A percentile compares a stretch with the other conserved stretches of the same genome.
Conservation (phyloP, 2,797 vertebrate species). For the Pangasius sanitwongsei region DNA sequence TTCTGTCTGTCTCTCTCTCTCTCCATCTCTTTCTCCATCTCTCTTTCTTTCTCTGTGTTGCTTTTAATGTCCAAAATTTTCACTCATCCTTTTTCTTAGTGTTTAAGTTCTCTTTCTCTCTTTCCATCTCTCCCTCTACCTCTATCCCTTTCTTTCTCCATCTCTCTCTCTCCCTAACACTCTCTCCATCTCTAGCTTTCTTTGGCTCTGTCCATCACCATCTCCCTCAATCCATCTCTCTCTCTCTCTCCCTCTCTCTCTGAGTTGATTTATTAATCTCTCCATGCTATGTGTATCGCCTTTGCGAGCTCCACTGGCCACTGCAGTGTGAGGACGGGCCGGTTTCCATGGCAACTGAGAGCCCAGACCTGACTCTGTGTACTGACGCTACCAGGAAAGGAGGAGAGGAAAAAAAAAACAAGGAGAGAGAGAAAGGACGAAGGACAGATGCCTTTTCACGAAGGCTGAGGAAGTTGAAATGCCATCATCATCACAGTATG, state of each 20-base stretch:
- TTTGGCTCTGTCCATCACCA: not conserved
- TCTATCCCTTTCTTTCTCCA: not conserved
- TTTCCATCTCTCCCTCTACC: not conserved
- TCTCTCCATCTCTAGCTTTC: not conserved
- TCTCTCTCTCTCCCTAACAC: not conserved
- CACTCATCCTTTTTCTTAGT: no score
- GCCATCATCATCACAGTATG: not conserved
- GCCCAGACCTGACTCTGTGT: slow-evolving; percentile 61
- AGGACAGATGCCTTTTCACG: not conserved
- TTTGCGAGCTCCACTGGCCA: slow-evolving; percentile 57
- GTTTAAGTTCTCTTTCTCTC: not conserved
- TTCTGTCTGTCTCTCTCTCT: not conserved
- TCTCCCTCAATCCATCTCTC: not conserved
- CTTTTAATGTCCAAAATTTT: no score
- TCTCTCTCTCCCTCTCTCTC: not conserved
- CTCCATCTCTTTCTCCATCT: not conserved
- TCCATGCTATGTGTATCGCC: slow-evolving; percentile 52
- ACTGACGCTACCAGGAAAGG: slow-evolving; percentile 19
- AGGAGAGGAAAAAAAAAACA: slow-evolving; percentile 26
- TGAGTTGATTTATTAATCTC: slow-evolving; percentile 55
- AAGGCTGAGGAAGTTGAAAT: not conserved
- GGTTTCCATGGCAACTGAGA: slow-evolving; percentile 74
- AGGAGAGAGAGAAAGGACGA: not conserved
- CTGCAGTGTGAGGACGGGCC: slow-evolving; percentile 51
- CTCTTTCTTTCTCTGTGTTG: not conserved